phyloP scores from a whole-genome alignment of 2,888 invertebrate genomes.

The Pachydiplax longipennis region DNA sequence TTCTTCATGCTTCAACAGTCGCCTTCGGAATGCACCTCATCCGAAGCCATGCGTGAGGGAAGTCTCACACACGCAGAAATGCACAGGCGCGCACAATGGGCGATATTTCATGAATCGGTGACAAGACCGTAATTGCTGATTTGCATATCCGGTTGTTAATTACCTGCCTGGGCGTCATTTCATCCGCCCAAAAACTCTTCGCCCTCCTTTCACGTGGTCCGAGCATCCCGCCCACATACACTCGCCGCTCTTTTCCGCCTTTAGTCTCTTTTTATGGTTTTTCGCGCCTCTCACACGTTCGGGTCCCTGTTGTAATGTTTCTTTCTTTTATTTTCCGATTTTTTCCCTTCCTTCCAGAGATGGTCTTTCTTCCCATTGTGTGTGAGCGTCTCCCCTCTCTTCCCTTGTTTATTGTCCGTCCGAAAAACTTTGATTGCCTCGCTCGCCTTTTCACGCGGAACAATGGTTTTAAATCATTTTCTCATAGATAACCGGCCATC shows the following conservation, averaged over 20 bases:
- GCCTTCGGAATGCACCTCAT: background rate
- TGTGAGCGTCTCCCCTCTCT: background rate
- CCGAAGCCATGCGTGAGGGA: background rate
- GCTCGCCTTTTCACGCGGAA: conserved; percentile 8
- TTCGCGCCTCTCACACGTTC: conserved; percentile 39
- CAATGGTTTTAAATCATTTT: conserved; percentile 31
- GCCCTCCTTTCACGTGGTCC: no score
- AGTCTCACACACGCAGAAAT: background rate
- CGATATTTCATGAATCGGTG: conserved; percentile 39
- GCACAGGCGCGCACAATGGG: conserved; percentile 24
- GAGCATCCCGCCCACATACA: background rate
- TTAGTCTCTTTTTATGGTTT: conserved; percentile 23
- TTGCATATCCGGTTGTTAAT: conserved; percentile 44
- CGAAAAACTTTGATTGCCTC: conserved; percentile 26
- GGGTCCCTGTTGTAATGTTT: conserved; percentile 36
- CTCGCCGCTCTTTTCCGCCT: conserved; percentile 32
- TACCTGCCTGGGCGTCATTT: conserved; percentile 35
- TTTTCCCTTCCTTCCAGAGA: background rate
- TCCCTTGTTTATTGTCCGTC: background rate
- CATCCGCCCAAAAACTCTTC: background rate
- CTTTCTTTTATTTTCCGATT: background rate
- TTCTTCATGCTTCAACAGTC: background rate
- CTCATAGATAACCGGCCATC: conserved; percentile 18
- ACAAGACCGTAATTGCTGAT: conserved; percentile 36
- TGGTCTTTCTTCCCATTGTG: background rate